Base-by-base conservation (phyloP, 1,140 invertebrate species). In the Battus philenor region DNA sequence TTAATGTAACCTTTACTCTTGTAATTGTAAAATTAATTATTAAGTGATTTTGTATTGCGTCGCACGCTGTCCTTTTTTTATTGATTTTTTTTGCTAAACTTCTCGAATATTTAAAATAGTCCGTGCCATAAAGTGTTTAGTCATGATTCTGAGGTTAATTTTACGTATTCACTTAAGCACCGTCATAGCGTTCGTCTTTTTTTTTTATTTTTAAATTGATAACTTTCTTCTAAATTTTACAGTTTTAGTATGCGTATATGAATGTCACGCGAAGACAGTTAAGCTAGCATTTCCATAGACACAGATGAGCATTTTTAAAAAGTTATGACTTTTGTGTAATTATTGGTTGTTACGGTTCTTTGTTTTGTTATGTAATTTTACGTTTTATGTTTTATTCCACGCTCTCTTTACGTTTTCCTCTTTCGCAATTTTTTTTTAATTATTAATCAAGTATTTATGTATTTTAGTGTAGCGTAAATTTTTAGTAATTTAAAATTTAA, bases 341-440 rank as follows among this genome's bases (percentile, higher is more conserved):
- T 73, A 75, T 72, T 72, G 74, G 68, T 82, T 81, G 77, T 83
- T 82, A 78, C 58, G 26, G 18, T 29, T 43, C 46, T 70, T 64
- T 79, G 69, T 80, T 80, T 73, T 68, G 77, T 83, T 83, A 74
- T 74, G 61, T 83, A 82, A 80, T 80, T 82, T 80, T 82, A 82
- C 53, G 62, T 79, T 71, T 56, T 50, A 57, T 62, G 60, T 78
- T 78, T 72, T 71, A 49, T 56, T 60, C 57, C 59, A 33, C 39
- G 10, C 33, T 24, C 58, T 62, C 68, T 68, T 65, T 65, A 73
- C 57, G 50, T 20, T 36, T 55, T 66, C 48, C 17, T 53, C 53
- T 71, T 61, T 66, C 56, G 60, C 54, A 61, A 67, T 58, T 46
- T 54, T 68, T 50, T 61, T 63, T 67, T 56, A 68, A 57, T 47